These are phyloP conservation scores for Sesamia nonagrioides DNA, from an alignment of 1,140 invertebrate genomes.

Conservation along the genomic window DNA sequence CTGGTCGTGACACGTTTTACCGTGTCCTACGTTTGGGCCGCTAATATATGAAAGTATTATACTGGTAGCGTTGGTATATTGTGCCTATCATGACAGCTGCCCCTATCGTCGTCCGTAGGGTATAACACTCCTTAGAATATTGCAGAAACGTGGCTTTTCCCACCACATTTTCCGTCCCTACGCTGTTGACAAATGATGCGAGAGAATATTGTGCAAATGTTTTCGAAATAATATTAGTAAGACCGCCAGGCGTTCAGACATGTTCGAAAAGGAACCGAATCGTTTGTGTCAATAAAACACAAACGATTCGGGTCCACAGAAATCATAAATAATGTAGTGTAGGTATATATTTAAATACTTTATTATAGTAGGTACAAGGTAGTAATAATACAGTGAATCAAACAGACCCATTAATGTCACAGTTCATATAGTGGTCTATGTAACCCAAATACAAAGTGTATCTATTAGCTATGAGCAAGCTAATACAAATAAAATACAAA, in stretches of 20 bases:
- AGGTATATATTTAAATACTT: no score
- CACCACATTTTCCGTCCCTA: conserved; percentile 7
- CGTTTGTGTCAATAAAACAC: no score
- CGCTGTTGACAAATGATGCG: conserved; percentile 22
- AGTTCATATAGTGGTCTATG: no score
- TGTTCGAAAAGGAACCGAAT: neutral
- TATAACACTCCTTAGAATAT: conserved; percentile 22
- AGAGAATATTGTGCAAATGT: conserved; percentile 12
- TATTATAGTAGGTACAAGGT: no score
- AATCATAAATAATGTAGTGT: no score
- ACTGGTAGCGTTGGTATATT: neutral
- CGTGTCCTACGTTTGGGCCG: no score
- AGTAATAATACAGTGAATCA: no score
- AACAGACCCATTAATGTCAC: no score
- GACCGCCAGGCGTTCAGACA: neutral
- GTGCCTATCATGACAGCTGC: neutral
- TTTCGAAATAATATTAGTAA: conserved; percentile 10
- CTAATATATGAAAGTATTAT: conserved; percentile 7
- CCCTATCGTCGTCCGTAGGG: conserved; percentile 15
- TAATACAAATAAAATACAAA: no score
- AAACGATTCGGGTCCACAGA: no score
- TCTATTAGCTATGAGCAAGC: no score
- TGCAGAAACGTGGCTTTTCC: conserved; percentile 12
- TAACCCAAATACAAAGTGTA: no score
- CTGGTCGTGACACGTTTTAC: neutral